Evolutionary conservation across 2,797 vertebrate genomes (phyloP).

Genomic region (Scarus forsteni): DNA sequence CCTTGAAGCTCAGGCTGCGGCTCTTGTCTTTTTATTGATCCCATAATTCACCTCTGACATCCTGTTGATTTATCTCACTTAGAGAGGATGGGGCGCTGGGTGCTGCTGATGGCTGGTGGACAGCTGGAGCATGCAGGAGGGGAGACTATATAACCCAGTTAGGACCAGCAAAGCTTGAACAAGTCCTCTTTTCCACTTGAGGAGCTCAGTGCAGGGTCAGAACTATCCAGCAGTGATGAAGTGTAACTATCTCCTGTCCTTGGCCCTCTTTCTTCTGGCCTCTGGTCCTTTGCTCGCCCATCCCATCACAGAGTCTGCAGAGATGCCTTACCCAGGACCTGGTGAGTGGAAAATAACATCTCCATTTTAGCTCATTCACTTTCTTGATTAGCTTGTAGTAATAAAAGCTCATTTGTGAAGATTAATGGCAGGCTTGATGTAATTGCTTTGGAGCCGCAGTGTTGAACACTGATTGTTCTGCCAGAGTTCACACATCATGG

Average conservation of each 20-base stretch:
- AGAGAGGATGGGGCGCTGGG: conserved; percentile 38
- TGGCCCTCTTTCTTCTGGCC: conserved; percentile 78
- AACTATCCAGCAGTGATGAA: conserved; percentile 72
- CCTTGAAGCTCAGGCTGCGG: conserved; percentile 61
- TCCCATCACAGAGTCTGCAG: conserved; percentile 81
- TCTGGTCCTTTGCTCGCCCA: conserved; percentile 78
- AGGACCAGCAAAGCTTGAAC: conserved; percentile 39
- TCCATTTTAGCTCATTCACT: conserved; percentile 21
- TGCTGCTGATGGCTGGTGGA: conserved; percentile 35
- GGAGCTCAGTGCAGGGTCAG: conserved; percentile 44
- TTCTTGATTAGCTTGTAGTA: conserved; percentile 36
- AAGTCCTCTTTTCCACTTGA: conserved; percentile 56
- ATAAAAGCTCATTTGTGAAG: conserved; percentile 41
- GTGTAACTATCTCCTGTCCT: conserved; percentile 77
- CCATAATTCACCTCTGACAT: conserved; percentile 76
- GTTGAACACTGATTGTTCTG: conserved; percentile 39
- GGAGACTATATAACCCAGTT: conserved; percentile 73
- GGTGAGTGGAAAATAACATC: conserved; percentile 74
- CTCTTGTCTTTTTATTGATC: conserved; percentile 68
- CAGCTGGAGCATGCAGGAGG: conserved; percentile 20
- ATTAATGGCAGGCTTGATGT: conserved; percentile 43
- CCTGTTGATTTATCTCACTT: conserved; percentile 66
- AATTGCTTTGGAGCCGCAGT: conserved; percentile 41
- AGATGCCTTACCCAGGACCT: conserved; percentile 80
- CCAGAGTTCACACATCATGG: conserved; percentile 30